Percentiles rank a stretch among this genome's conserved stretches.
Evolutionary conservation across 2,888 invertebrate genomes (phyloP).

Genomic region (Tethea ocularis): DNA sequence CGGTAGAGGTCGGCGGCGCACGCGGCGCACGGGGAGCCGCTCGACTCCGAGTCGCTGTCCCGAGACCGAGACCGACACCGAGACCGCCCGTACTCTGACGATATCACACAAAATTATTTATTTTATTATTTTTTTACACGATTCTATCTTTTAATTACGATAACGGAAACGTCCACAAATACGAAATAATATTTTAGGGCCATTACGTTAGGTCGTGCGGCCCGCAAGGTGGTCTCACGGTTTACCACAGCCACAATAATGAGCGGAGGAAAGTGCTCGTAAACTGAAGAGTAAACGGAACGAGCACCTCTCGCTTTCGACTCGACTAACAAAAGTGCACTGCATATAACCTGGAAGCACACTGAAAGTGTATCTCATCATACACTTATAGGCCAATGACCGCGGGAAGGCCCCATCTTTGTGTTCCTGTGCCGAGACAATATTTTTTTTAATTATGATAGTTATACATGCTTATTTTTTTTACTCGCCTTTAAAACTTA

Average conservation of each 20-base stretch:
- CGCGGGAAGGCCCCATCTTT: too few relatives aligned
- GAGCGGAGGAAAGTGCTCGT: neutral
- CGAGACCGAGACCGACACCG: constrained; percentile 40
- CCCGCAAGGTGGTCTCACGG: neutral
- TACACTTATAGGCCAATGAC: too few relatives aligned
- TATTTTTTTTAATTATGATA: too few relatives aligned
- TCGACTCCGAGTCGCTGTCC: constrained; percentile 71
- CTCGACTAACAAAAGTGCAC: too few relatives aligned
- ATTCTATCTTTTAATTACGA: too few relatives aligned
- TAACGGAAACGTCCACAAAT: neutral
- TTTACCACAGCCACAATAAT: neutral
- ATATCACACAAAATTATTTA: too few relatives aligned
- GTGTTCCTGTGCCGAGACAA: too few relatives aligned
- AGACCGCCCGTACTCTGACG: constrained; percentile 40
- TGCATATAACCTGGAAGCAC: too few relatives aligned
- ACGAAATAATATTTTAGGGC: neutral
- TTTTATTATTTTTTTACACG: too few relatives aligned
- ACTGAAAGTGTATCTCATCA: too few relatives aligned
- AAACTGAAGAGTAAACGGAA: neutral
- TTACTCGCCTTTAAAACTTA: too few relatives aligned
- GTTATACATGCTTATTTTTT: too few relatives aligned
- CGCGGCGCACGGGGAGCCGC: constrained; percentile 72
- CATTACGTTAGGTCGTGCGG: neutral
- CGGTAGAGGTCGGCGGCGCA: constrained; percentile 65
- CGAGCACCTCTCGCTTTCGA: neutral